Evolutionary conservation across 2,797 vertebrate genomes (phyloP).

Genomic region (Cyclopterus lumpus): DNA sequence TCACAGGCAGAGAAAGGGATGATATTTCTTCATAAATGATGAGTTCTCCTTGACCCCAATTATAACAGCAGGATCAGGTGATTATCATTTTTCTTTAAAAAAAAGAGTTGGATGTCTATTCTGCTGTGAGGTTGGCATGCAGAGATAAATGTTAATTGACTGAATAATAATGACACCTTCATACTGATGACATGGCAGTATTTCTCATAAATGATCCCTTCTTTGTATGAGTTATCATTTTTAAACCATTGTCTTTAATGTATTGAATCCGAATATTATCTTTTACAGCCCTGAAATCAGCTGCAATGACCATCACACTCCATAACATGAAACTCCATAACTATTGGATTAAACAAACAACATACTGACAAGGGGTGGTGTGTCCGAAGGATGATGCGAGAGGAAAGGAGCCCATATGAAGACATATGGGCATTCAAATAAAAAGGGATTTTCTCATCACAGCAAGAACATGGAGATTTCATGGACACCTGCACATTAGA

Average conservation of each 20-base stretch:
- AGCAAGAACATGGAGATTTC: not conserved
- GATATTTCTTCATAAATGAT: slow-evolving; percentile 68
- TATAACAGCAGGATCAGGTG: slow-evolving; percentile 63
- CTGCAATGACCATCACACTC: not conserved
- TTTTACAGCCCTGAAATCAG: not conserved
- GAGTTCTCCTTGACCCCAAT: slow-evolving; percentile 77
- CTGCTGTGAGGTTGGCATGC: slow-evolving; percentile 18
- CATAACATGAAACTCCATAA: not conserved
- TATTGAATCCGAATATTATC: not conserved
- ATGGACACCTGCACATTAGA: not conserved
- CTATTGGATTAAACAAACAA: not conserved
- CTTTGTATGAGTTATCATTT: not conserved
- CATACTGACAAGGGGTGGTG: not conserved
- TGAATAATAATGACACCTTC: slow-evolving; percentile 31
- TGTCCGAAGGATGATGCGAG: not conserved
- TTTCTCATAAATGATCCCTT: not conserved
- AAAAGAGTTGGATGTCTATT: slow-evolving; percentile 24
- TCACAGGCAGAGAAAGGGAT: slow-evolving; percentile 38
- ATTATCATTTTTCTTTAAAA: slow-evolving; percentile 54
- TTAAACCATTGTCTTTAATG: not conserved
- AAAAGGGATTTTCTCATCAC: not conserved
- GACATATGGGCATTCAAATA: not conserved
- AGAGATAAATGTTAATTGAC: slow-evolving; percentile 26
- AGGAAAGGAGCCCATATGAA: no score
- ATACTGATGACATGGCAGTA: slow-evolving; percentile 8